These are phyloP conservation scores for Bursaphelenchus okinawaensis DNA, from an alignment of 2,888 invertebrate genomes.

Conservation along the genomic window DNA sequence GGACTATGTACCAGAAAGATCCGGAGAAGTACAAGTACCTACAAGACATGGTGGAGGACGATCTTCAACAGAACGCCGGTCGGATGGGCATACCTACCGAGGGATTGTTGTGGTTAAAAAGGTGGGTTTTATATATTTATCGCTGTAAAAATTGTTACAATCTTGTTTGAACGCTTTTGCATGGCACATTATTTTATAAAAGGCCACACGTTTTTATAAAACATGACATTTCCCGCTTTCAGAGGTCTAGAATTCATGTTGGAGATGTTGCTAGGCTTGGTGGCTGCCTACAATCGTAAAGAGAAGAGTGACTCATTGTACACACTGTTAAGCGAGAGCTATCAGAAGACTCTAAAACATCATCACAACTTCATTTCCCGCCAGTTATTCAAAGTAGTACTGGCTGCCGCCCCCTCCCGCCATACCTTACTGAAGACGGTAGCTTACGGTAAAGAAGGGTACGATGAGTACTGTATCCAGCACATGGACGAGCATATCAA, in stretches of 20 bases:
- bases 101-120: slow-evolving; percentile 54
- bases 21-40: slow-evolving; percentile 30
- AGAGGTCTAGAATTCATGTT: slow-evolving; percentile 57
- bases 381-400: slow-evolving; percentile 52
- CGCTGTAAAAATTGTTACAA: slow-evolving; percentile 3
- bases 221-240: slow-evolving; percentile 12
- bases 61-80: slow-evolving; percentile 45
- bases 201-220: not conserved
- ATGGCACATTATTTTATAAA: too few species aligned
- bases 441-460: slow-evolving; percentile 49
- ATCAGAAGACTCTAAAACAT: slow-evolving; percentile 46
- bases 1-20: slow-evolving; percentile 37
- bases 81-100: slow-evolving; percentile 52
- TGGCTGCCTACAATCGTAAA: slow-evolving; percentile 35
- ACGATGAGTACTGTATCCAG: slow-evolving; percentile 49
- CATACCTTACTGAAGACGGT: slow-evolving; percentile 48
- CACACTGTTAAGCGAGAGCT: slow-evolving; percentile 38
- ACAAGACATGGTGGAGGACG: slow-evolving; percentile 48
- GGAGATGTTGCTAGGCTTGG: slow-evolving; percentile 44
- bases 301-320: slow-evolving; percentile 42
- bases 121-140: slow-evolving; percentile 41
- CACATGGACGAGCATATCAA: slow-evolving; percentile 50
- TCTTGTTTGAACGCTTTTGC: not conserved
- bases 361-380: slow-evolving; percentile 54
- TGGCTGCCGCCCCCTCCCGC: slow-evolving; percentile 53